Evolutionary conservation across 23 tunicate genomes (phyloP).

Genomic region (Trididemnum miniatum): DNA sequence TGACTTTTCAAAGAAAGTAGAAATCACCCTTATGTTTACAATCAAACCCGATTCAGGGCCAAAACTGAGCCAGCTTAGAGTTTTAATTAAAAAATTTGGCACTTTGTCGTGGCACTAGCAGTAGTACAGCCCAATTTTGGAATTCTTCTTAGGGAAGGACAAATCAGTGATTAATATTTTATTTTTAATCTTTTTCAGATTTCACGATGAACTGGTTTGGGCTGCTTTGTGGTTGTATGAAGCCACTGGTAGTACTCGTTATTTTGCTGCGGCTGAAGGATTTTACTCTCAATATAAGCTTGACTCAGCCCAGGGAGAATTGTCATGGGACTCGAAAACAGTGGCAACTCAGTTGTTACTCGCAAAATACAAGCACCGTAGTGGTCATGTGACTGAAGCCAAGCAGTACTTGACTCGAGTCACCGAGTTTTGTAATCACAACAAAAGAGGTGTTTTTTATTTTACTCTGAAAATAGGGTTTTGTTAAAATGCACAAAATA

Average conservation of each 20-base stretch:
- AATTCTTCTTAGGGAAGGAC: too few species aligned
- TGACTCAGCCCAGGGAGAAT: not conserved
- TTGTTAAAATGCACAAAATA: too few species aligned
- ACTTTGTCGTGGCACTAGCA: too few species aligned
- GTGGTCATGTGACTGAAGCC: slow-evolving; percentile 8
- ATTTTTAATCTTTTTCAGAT: slow-evolving; percentile 6
- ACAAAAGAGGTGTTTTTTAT: slow-evolving; percentile 24
- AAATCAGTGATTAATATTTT: too few species aligned
- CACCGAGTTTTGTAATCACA: slow-evolving; percentile 36
- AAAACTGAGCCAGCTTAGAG: too few species aligned
- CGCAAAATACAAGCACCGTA: slow-evolving; percentile 13
- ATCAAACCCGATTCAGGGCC: too few species aligned
- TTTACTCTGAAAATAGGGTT: not conserved
- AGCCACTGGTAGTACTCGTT: slow-evolving; percentile 34
- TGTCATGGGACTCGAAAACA: slow-evolving; percentile 50
- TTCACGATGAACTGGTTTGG: slow-evolving; percentile 50
- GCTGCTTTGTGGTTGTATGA: slow-evolving; percentile 57
- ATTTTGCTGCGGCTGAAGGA: slow-evolving; percentile 35
- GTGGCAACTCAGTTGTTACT: slow-evolving; percentile 31
- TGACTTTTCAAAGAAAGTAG: too few species aligned
- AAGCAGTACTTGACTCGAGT: slow-evolving; percentile 25
- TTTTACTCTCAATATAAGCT: slow-evolving; percentile 13
- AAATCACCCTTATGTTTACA: too few species aligned
- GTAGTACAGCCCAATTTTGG: too few species aligned
- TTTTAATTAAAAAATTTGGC: too few species aligned